Base-by-base conservation (phyloP, 2,888 invertebrate species). In the Eurytoma californica region DNA sequence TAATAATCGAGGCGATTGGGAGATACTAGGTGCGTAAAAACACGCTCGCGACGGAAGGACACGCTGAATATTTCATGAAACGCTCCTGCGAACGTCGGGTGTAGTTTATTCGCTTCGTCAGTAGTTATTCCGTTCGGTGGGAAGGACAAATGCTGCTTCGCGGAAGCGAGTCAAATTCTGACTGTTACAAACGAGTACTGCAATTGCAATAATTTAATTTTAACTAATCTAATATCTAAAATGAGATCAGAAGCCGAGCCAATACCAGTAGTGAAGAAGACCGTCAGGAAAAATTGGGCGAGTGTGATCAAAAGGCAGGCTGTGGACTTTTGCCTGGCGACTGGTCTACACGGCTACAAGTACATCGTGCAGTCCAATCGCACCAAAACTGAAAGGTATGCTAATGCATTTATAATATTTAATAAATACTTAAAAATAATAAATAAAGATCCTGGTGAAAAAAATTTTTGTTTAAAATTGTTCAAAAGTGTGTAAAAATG, bases 281-380 rank as follows among this genome's bases (percentile, higher is more conserved):
- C 57, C 49, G n/a, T 72, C 9, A 68, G 51, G 3, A 79, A 67
- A 16, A 55, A 51, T 58, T 84, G 82, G 78, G 39, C 24, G 12
- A 79, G 16, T 5, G 77, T 84, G 4, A 30, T 87, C 2, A 86
- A 84, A 24, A 85, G 79, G 9, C 87, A 87, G n/a, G 82, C 85
- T 53, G 88, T 88, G 3, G 92, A 94, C 83, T 95, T 94, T 89
- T 94, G 94, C 83, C 91, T 92, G 72, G 92, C 93, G 30, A 95
- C 95, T 0, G 93, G 94, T 80, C 89, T 95, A 72, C 95, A 95
- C 85, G 95, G 95, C 0, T 95, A 94, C 84, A 94, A 93, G 85
- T 94, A 94, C 84, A 93, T 94, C 49, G 93, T 92, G 3, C 92
- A 93, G 85, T 91, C 92, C 53, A 92, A 92, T 58, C 92, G 93